Base-by-base conservation (phyloP, 2,797 vertebrate genomes). In the Gorsachius magnificus region DNA sequence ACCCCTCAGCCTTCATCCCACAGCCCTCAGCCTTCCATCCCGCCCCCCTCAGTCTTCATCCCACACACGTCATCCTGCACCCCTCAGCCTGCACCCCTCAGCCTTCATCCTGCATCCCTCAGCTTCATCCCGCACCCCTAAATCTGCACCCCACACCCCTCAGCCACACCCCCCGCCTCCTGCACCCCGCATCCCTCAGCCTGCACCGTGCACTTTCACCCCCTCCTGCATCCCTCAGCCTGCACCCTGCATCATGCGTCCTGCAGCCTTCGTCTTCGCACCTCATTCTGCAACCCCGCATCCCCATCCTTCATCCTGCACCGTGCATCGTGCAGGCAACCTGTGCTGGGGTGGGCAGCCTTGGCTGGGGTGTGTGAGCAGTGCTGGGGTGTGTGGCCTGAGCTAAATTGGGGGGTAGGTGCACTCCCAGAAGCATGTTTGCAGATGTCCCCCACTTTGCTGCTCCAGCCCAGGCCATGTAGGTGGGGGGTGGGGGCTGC, bases 181-280 rank as follows among this genome's bases (percentile, higher is more conserved):
- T 29, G 19, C 54, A n/a, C 15, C 50, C 50, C 13, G 3, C 46
- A 21, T 20, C 19, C 46, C 10, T 10, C 20, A 21, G 5, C n/a
- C n/a, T n/a, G n/a, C n/a, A n/a, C n/a, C n/a, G n/a, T n/a, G n/a
- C n/a, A n/a, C n/a, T n/a, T 12, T 6, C n/a, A 9, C 16, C 53
- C 1, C 13, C 22, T 1, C 33, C 18, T 4, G 8, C n/a, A 35
- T 4, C 33, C 31, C 3, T 4, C 41, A 75, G 1, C 43, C 43
- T 5, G 16, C 13, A 17, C 5, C 25, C 46, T 4, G 16, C 10
- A 24, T 3, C n/a, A 18, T 3, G 8, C 22, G 18, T 6, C 38
- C 13, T 14, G 13, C 13, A 13, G 8, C 11, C 31, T 28, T 6
- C 28, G 8, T 2, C 19, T 26, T 38, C n/a, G 3, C 16, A 66